phyloP scores from a whole-genome alignment of 2,888 invertebrate genomes.

The Cosmia trapezina region DNA sequence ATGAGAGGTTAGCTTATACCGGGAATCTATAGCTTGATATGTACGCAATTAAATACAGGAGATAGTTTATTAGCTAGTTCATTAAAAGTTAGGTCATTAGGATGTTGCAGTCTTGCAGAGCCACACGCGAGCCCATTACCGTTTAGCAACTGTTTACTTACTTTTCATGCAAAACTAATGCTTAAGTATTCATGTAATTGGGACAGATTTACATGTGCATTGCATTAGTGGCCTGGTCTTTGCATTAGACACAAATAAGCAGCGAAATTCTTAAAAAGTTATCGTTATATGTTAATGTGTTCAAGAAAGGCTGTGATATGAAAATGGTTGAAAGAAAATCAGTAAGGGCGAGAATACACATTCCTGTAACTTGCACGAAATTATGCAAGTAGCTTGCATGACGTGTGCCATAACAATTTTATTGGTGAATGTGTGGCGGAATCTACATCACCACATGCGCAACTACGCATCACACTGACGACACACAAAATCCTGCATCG shows the following conservation, averaged over 20 bases:
- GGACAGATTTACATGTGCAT: slow-evolving; percentile 56
- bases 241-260: slow-evolving; percentile 46
- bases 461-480: too few relatives aligned
- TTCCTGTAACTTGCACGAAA: too few relatives aligned
- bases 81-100: slow-evolving; percentile 50
- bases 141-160: slow-evolving; percentile 51
- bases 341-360: neutral
- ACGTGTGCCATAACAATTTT: too few relatives aligned
- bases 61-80: slow-evolving; percentile 50
- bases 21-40: too few relatives aligned
- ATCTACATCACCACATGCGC: too few relatives aligned
- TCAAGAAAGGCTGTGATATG: slow-evolving; percentile 1
- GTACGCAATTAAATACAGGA: slow-evolving; percentile 14
- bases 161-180: slow-evolving; percentile 44
- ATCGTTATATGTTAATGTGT: slow-evolving; percentile 40
- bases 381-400: too few relatives aligned
- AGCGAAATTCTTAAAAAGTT: slow-evolving; percentile 38
- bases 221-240: slow-evolving; percentile 26
- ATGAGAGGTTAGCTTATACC: too few relatives aligned
- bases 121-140: slow-evolving; percentile 33
- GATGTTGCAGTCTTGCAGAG: slow-evolving; percentile 5
- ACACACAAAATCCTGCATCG: too few relatives aligned
- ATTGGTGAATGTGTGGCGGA: too few relatives aligned
- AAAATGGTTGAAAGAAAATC: neutral
- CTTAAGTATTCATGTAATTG: slow-evolving; percentile 52